Evolutionary conservation across 2,797 vertebrate species (phyloP).

Genomic region (Mormyrops boulengeri): DNA sequence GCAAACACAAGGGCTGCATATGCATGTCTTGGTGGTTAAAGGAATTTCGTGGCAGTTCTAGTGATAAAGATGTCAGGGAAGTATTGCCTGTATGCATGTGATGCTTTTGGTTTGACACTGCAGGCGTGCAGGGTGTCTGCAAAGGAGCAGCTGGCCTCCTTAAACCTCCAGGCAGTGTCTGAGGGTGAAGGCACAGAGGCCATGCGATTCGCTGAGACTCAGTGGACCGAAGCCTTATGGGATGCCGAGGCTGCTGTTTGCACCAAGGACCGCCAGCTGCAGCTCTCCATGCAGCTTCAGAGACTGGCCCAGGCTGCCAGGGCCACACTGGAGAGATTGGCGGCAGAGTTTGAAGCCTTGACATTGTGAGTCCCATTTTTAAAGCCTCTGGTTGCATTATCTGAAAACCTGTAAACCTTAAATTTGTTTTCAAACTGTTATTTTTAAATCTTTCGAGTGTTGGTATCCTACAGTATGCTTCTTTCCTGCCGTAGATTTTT

Average conservation of each 20-base stretch:
- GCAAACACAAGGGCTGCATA: neutral
- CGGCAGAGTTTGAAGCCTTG: conserved; percentile 62
- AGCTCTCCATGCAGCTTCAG: conserved; percentile 64
- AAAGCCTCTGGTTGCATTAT: neutral
- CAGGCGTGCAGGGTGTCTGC: conserved; percentile 60
- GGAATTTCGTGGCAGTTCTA: neutral
- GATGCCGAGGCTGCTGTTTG: conserved; percentile 62
- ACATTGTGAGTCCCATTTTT: conserved; percentile 65
- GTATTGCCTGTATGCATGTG: neutral
- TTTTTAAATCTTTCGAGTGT: neutral
- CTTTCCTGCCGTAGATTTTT: neutral
- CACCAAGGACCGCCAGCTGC: conserved; percentile 63
- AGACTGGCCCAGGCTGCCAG: conserved; percentile 51
- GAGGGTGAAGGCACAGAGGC: conserved; percentile 27
- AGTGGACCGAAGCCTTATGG: conserved; percentile 61
- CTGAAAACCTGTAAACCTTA: neutral
- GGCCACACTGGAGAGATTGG: conserved; percentile 56
- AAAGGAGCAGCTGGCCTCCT: conserved; percentile 49
- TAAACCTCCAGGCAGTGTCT: conserved; percentile 38
- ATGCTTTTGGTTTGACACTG: conserved; percentile 31
- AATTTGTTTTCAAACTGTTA: neutral
- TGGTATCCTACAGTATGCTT: neutral
- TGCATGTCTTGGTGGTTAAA: neutral
- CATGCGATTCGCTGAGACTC: conserved; percentile 36
- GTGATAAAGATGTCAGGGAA: neutral